Conservation (phyloP, 2,888 invertebrate species). For the Ametastegia equiseti region DNA sequence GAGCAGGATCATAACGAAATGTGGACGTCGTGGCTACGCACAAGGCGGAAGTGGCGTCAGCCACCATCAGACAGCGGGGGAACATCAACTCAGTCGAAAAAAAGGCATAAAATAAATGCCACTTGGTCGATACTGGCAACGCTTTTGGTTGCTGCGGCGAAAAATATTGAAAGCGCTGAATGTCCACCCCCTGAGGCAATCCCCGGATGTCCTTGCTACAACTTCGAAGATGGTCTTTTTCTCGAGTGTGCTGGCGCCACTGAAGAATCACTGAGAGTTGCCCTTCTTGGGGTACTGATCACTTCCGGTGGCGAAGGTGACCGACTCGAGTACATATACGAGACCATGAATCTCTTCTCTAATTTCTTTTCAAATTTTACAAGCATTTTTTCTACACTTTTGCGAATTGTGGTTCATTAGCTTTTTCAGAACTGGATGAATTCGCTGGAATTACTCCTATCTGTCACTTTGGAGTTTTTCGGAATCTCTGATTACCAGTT, state of each 20-base stretch:
- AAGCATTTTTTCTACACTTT: background rate
- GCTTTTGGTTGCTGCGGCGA: conserved; percentile 65
- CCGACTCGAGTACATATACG: conserved; percentile 28
- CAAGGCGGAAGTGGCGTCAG: conserved; percentile 71
- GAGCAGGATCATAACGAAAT: conserved; percentile 53
- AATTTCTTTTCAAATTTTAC: background rate
- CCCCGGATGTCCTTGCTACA: conserved; percentile 93
- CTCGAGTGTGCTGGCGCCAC: conserved; percentile 93
- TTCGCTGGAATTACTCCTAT: background rate
- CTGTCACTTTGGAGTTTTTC: background rate
- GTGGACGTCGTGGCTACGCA: conserved; percentile 72
- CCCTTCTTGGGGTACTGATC: conserved; percentile 80
- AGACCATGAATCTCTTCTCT: background rate
- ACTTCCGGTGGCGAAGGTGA: conserved; percentile 80
- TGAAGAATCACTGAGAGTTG: conserved; percentile 84
- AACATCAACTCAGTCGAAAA: conserved; percentile 64
- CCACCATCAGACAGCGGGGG: conserved; percentile 56
- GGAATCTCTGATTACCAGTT: background rate
- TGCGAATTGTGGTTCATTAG: background rate
- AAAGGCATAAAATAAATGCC: background rate
- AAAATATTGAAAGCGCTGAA: conserved; percentile 73
- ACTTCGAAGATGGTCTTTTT: conserved; percentile 93
- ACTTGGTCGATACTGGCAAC: conserved; percentile 63
- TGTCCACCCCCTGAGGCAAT: conserved; percentile 88
- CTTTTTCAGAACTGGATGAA: background rate